These are phyloP conservation scores for Okapia johnstoni DNA, from an alignment of 2,113 vertebrate species.

Conservation along the genomic window DNA sequence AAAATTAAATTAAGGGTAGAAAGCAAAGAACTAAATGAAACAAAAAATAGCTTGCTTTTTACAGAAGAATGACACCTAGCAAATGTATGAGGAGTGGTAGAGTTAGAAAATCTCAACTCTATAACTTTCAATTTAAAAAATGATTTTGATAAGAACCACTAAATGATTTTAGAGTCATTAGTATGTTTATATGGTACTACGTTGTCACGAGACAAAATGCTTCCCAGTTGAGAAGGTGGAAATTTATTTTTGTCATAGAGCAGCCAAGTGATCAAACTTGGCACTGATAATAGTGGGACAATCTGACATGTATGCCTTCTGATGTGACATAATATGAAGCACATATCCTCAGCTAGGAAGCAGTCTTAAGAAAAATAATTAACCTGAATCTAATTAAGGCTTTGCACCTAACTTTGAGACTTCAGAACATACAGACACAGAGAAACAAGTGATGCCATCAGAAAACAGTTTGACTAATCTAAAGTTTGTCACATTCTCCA, in stretches of 20 bases:
- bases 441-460: background rate
- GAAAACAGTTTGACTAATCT: background rate
- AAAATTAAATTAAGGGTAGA: background rate
- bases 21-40: background rate
- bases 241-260: background rate
- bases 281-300: background rate
- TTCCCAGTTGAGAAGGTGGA: background rate
- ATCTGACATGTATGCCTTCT: background rate
- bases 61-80: background rate
- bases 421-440: background rate
- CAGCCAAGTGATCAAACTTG: background rate
- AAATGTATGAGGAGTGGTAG: background rate
- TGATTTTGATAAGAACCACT: background rate
- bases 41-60: background rate
- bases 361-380: background rate
- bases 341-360: background rate
- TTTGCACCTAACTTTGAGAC: background rate
- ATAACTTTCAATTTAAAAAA: background rate
- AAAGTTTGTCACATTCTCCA: background rate
- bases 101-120: background rate
- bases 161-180: background rate
- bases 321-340: background rate
- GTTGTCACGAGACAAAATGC: background rate
- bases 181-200: background rate
- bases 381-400: background rate